phyloP scores from a whole-genome alignment of 1,140 invertebrate species.

The Octopus sinensis region DNA sequence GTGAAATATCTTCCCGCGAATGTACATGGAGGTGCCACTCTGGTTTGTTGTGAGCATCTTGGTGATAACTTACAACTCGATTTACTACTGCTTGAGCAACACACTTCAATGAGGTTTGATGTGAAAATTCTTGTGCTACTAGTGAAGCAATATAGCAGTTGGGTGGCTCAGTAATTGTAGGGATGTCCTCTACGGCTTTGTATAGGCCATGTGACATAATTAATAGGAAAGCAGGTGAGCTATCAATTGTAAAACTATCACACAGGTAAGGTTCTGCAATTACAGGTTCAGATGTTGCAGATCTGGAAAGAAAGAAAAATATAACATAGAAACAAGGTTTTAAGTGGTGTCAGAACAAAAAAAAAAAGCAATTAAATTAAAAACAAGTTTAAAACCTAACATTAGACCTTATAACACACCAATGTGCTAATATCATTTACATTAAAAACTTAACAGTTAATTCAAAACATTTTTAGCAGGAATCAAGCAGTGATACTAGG shows the following conservation, averaged over 20 bases:
- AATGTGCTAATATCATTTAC: too few species aligned
- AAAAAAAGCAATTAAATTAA: too few species aligned
- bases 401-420: too few species aligned
- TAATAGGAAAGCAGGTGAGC: constrained; percentile 75
- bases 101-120: constrained; percentile 74
- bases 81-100: constrained; percentile 85
- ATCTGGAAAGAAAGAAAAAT: constrained; percentile 44
- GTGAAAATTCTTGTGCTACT: constrained; percentile 68
- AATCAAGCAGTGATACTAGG: too few species aligned
- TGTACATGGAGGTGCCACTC: constrained; percentile 49
- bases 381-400: too few species aligned
- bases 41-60: constrained; percentile 70
- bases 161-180: constrained; percentile 61
- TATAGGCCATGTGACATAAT: constrained; percentile 83
- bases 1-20: constrained; percentile 76
- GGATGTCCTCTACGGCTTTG: constrained; percentile 78
- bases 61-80: constrained; percentile 78
- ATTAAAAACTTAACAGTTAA: too few species aligned
- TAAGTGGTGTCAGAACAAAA: too few species aligned
- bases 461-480: too few species aligned
- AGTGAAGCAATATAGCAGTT: constrained; percentile 51
- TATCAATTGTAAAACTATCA: constrained; percentile 75
- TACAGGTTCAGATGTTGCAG: constrained; percentile 73
- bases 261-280: constrained; percentile 77
- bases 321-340: too few species aligned